These are phyloP conservation scores for Ceraclea dissimilis DNA, from an alignment of 2,888 invertebrate genomes.

Conservation along the genomic window DNA sequence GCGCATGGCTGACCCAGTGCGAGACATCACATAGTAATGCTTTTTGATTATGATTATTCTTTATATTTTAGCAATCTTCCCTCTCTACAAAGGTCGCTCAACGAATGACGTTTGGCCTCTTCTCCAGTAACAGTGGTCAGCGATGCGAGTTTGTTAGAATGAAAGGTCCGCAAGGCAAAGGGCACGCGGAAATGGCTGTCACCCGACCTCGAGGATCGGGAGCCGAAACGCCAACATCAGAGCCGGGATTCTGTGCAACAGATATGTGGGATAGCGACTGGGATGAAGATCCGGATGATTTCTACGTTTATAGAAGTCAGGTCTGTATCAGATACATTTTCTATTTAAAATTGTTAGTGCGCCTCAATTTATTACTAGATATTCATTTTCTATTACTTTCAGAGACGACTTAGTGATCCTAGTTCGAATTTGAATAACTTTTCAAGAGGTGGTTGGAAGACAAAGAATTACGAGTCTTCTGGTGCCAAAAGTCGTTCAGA, in stretches of 20 bases:
- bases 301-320: constrained; percentile 74
- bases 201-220: constrained; percentile 88
- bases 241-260: constrained; percentile 77
- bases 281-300: constrained; percentile 81
- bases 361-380: neutral
- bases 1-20: too few relatives aligned
- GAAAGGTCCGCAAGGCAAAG: constrained; percentile 95
- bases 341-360: neutral
- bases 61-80: constrained; percentile 70
- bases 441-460: constrained; percentile 74
- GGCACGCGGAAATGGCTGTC: constrained; percentile 96
- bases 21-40: too few relatives aligned
- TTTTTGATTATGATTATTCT: too few relatives aligned
- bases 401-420: constrained; percentile 85
- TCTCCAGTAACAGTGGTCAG: constrained; percentile 65
- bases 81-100: constrained; percentile 91
- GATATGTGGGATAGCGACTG: constrained; percentile 87
- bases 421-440: constrained; percentile 84
- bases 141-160: constrained; percentile 96
- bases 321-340: constrained; percentile 33
- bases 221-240: constrained; percentile 90
- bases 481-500: constrained; percentile 81
- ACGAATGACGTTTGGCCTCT: constrained; percentile 89
- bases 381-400: constrained; percentile 28
- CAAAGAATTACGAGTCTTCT: constrained; percentile 54